Percentiles rank a stretch among this genome's conserved stretches.
Evolutionary conservation across 2,113 vertebrate species (phyloP).

Genomic region (Anseranas semipalmata): DNA sequence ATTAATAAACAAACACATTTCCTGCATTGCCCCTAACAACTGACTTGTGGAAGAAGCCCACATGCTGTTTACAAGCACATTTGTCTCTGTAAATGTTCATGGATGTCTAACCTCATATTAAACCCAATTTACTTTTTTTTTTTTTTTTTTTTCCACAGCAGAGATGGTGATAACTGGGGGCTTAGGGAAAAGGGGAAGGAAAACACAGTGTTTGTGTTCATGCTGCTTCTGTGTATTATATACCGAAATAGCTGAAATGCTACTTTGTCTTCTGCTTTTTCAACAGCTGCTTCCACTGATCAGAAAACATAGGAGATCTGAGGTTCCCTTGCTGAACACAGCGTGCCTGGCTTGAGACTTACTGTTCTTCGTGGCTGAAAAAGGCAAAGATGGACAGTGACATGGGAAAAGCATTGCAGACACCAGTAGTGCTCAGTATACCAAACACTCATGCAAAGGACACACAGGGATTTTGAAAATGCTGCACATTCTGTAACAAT

Average conservation of each 20-base stretch:
- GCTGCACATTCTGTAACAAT: slow-evolving; percentile 80
- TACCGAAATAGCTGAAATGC: not conserved
- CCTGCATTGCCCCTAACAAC: not conserved
- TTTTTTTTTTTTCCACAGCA: not conserved
- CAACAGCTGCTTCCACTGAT: slow-evolving; percentile 76
- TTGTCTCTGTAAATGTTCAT: not conserved
- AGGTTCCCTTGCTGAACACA: slow-evolving; percentile 66
- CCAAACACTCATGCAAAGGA: slow-evolving; percentile 73
- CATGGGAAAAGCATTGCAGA: not conserved
- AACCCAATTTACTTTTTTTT: not conserved
- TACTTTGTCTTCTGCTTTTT: slow-evolving; percentile 60
- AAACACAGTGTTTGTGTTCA: not conserved
- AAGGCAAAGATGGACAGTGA: slow-evolving; percentile 48
- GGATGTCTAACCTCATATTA: not conserved
- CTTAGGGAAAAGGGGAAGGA: not conserved
- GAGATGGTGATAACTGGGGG: not conserved
- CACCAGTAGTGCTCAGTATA: slow-evolving; percentile 57
- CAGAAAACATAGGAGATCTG: slow-evolving; percentile 63
- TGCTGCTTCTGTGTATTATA: not conserved
- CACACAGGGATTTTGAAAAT: slow-evolving; percentile 80
- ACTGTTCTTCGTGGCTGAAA: slow-evolving; percentile 54
- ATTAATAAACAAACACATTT: not conserved
- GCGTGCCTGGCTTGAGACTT: slow-evolving; percentile 65
- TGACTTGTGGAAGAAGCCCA: not conserved
- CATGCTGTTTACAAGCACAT: not conserved